Evolutionary conservation across 2,888 invertebrate species (phyloP).

Genomic region (Stenodera caucasica): DNA sequence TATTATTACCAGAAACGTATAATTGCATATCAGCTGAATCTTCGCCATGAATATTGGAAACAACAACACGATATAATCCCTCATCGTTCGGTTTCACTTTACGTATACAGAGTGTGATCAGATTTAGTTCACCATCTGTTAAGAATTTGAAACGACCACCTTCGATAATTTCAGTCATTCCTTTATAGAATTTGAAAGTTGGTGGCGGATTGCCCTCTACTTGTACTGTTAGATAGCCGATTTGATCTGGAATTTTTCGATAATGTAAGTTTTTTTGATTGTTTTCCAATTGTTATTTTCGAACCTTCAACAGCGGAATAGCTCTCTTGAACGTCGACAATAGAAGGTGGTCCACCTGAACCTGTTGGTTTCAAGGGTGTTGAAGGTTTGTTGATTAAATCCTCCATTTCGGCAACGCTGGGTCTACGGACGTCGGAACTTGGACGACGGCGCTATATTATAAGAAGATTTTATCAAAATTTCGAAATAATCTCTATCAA

Average conservation of each 20-base stretch:
- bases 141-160: constrained; percentile 94
- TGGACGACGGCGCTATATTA: constrained; percentile 74
- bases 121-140: constrained; percentile 91
- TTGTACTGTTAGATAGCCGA: constrained; percentile 88
- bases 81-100: constrained; percentile 98
- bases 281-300: neutral
- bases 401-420: constrained; percentile 87
- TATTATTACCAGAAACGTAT: constrained; percentile 83
- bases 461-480: constrained; percentile 13
- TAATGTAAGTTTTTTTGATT: neutral
- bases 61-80: constrained; percentile 89
- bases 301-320: constrained; percentile 96
- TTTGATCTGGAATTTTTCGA: constrained; percentile 68
- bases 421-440: constrained; percentile 89
- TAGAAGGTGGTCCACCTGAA: constrained; percentile 78
- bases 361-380: constrained; percentile 83
- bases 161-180: constrained; percentile 89
- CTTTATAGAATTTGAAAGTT: constrained; percentile 94
- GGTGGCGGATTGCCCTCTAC: constrained; percentile 95
- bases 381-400: constrained; percentile 86
- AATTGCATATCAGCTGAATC: constrained; percentile 95
- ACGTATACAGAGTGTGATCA: constrained; percentile 91
- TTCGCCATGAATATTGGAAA: constrained; percentile 92
- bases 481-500: constrained; percentile 8
- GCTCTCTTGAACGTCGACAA: constrained; percentile 91